These are phyloP conservation scores for Etheostoma nigrum DNA, from an alignment of 2,797 vertebrate species.

Conservation along the genomic window DNA sequence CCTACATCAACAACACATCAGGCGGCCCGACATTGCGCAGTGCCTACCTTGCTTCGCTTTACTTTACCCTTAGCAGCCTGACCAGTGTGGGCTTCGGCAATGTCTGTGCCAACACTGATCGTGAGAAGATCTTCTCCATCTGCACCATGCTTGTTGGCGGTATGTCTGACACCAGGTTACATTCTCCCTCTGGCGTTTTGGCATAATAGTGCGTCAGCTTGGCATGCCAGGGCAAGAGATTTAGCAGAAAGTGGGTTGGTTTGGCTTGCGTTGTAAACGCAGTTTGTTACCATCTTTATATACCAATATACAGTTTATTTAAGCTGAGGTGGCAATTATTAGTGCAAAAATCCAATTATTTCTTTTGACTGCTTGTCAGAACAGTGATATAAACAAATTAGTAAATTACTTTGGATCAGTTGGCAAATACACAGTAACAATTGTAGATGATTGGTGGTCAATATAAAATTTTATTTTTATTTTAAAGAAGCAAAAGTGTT, in stretches of 20 bases:
- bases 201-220: constrained; percentile 34
- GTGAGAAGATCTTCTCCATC: constrained; percentile 98
- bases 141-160: constrained; percentile 97
- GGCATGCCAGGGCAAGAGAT: constrained; percentile 32
- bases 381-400: constrained; percentile 20
- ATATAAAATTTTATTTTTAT: background rate
- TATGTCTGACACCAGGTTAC: constrained; percentile 73
- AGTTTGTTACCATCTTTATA: constrained; percentile 45
- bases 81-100: constrained; percentile 97
- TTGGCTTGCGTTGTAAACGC: constrained; percentile 54
- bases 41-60: constrained; percentile 96
- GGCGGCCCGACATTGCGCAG: constrained; percentile 94
- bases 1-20: constrained; percentile 91
- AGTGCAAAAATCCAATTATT: constrained; percentile 27
- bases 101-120: constrained; percentile 96
- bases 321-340: constrained; percentile 52
- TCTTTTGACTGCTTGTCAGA: constrained; percentile 20
- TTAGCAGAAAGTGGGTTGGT: constrained; percentile 48
- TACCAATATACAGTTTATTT: constrained; percentile 55
- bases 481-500: constrained; percentile 1
- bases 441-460: background rate
- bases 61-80: constrained; percentile 98
- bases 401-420: constrained; percentile 5
- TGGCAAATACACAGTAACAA: constrained; percentile 5
- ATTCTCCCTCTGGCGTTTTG: constrained; percentile 47